phyloP scores from a whole-genome alignment of 2,113 vertebrate genomes.

The Nematolebias whitei region DNA sequence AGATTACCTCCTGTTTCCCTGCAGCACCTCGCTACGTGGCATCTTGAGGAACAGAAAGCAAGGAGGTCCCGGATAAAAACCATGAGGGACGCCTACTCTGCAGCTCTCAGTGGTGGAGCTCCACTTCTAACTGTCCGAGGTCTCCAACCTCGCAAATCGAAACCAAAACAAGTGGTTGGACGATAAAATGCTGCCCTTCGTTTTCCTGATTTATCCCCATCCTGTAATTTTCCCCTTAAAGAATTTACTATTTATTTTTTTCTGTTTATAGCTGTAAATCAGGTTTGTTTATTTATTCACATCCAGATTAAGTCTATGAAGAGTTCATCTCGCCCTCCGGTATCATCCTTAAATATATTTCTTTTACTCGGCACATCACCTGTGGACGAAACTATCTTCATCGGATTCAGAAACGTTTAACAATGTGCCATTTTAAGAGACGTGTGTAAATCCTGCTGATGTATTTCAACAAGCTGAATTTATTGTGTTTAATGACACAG shows the following conservation, averaged over 20 bases:
- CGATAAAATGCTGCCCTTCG: constrained; percentile 39
- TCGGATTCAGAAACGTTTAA: constrained; percentile 53
- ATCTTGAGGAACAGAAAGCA: constrained; percentile 39
- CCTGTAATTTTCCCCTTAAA: constrained; percentile 28
- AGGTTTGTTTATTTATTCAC: constrained; percentile 77
- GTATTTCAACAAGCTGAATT: constrained; percentile 36
- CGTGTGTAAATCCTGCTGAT: constrained; percentile 50
- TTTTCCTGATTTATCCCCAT: constrained; percentile 41
- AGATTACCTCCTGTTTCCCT: constrained; percentile 32
- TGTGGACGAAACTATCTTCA: constrained; percentile 34
- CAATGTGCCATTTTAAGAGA: constrained; percentile 77
- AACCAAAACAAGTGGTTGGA: constrained; percentile 68
- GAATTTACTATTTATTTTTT: constrained; percentile 66
- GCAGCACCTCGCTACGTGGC: constrained; percentile 59
- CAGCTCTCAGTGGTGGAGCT: constrained; percentile 48
- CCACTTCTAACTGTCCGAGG: constrained; percentile 29
- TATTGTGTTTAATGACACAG: constrained; percentile 44
- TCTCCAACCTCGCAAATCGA: constrained; percentile 36
- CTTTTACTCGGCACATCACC: no score
- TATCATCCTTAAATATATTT: constrained; percentile 29
- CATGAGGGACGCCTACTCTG: constrained; percentile 44
- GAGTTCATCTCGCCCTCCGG: constrained; percentile 19
- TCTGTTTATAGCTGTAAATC: constrained; percentile 60
- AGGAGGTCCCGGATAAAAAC: constrained; percentile 41
- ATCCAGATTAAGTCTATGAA: constrained; percentile 49